Base-by-base conservation (phyloP, 2,113 vertebrate species). In the Rhabdomys dilectus region DNA sequence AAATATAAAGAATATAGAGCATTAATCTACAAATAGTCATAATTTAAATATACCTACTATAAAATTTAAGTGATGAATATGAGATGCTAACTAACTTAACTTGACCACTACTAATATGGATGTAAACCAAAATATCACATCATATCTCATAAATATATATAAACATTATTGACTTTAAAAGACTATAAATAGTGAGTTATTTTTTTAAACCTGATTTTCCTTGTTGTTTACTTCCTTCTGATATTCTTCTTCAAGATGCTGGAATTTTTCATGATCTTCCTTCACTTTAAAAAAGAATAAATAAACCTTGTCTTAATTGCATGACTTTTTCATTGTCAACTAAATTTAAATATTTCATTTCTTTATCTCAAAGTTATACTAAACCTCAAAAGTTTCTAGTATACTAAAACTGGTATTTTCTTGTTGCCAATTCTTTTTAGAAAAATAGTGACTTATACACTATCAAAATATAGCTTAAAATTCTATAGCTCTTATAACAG, bases 191-290 rank as follows among this genome's bases (percentile, higher is more conserved):
- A n/a, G 56, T 9, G 60, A 45, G 15, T 62, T 85, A 62, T 80
- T 95, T 77, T 64, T 19, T 2, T 82, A 88, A 98, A 99, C 99
- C 99, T 99, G 98, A 42, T 99, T 98, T 93, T 99, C 98, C 97
- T 99, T 99, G 88, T 98, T 97, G 77, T 93, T 97, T 90, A 98
- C 96, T 98, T 99, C 98, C 95, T 98, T 98, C 72, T 98, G 98
- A 53, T 98, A 98, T 81, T 99, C 98, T 87, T 99, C 98, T 97
- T 99, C 99, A 85, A 99, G 97, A 56, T 98, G 98, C 77, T 99
- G 98, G 96, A 98, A 97, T 96, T 99, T 98, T 98, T 99, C 98
- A 91, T 98, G 93, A 95, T 95, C 98, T 97, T 99, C 99, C 98
- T 99, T 99, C 94, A 99, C 99, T 99, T 98, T 90, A 82, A 96